Conservation (phyloP, 2,888 invertebrate species). For the Stictocephala bisonia region DNA sequence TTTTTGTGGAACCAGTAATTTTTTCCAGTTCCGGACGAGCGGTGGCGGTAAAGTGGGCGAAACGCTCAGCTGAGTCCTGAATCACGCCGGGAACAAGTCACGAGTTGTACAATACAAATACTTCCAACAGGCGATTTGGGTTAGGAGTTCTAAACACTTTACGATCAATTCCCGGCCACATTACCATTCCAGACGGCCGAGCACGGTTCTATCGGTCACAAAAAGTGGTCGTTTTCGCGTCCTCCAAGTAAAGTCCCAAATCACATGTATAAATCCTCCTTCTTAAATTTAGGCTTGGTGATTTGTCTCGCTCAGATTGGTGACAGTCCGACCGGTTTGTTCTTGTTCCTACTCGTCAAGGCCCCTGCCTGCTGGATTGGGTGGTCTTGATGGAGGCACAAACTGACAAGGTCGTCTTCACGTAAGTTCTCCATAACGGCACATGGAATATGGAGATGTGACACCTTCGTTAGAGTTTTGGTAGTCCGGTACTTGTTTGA, state of each 20-base stretch:
- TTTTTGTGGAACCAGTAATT: no score
- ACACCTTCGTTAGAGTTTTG: no score
- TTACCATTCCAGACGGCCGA: constrained; percentile 7
- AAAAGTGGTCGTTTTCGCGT: constrained; percentile 31
- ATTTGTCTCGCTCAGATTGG: constrained; percentile 27
- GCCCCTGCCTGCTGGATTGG: constrained; percentile 2
- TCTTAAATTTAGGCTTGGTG: constrained; percentile 26
- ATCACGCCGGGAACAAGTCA: neutral
- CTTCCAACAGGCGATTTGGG: constrained; percentile 7
- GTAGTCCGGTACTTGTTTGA: no score
- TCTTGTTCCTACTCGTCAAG: neutral
- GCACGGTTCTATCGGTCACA: neutral
- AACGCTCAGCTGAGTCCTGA: no score
- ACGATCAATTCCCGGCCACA: neutral
- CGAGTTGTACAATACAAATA: neutral
- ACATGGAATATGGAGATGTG: no score
- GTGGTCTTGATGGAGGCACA: no score
- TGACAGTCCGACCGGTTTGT: neutral
- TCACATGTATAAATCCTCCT: constrained; percentile 32
- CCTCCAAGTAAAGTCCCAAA: constrained; percentile 1
- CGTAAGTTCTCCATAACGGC: no score
- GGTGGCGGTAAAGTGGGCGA: no score
- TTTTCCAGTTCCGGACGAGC: no score
- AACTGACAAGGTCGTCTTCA: no score
- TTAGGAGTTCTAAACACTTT: constrained; percentile 18